Evolutionary conservation across 2,888 invertebrate genomes (phyloP), one percentile per base, ranked within the genome.

Genomic region (Phortica okadai): DNA sequence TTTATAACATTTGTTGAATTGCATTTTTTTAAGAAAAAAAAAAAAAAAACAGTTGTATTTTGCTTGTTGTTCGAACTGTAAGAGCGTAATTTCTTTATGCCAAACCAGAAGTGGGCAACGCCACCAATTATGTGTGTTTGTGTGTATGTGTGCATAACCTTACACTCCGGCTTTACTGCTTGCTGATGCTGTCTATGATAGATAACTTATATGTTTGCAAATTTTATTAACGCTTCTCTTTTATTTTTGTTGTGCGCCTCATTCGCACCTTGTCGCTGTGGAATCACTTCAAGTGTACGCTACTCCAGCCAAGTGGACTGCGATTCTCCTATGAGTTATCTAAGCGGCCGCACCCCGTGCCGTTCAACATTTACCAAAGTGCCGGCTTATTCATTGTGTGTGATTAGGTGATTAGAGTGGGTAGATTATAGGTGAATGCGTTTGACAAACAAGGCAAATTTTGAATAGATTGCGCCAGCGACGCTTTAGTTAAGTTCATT

Each of bases 341-440:
- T 64, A 33, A 14, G 64, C 59, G 7, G 21, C 16, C 50, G 50
- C 50, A 50, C 50, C 50, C 50, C 50, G 50, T 33, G 33, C 33
- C 33, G 33, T 33, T 33, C 33, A 33, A 33, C 50, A 6, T 8
- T 50, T 50, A 8, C 16, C 59, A 1, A 8, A 16, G 7, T 14
- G 64, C 64, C 14, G 33, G 25, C 33, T 33, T 33, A 33, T 33
- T 33, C 33, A 14, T 33, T 33, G 10, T 64, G 64, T 64, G 41
- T 64, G 64, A 64, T 64, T 64, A 64, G 64, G 25, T 64, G 64
- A 11, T 64, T 64, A 64, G 64, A 64, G 64, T 14, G 25, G 41
- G 33, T 64, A 64, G 64, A 33, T 64, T 25, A 64, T 33, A 21
- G 64, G 41, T 33, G 25, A 64, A 64, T 33, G 41, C 14, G 41